Percentiles rank a stretch among this genome's conserved stretches.
These are phyloP conservation scores for Neodon shergylaensis DNA, from an alignment of 2,113 vertebrate species.

Conservation along the genomic window DNA sequence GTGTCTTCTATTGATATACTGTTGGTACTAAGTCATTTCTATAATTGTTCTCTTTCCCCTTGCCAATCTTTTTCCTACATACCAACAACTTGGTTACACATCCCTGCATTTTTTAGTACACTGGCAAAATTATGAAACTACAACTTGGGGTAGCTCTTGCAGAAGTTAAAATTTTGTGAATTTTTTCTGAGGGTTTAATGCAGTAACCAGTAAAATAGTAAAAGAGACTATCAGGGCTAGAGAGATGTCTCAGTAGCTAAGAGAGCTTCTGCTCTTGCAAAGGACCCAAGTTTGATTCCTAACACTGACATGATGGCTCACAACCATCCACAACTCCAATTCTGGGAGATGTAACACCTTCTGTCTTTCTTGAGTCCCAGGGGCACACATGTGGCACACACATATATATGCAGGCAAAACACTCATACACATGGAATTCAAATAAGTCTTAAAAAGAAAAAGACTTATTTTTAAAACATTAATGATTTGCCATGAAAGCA, in stretches of 20 bases:
- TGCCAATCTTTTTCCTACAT: neutral
- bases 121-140: neutral
- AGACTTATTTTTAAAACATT: neutral
- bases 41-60: neutral
- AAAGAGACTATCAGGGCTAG: neutral
- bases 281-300: neutral
- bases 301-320: neutral
- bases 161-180: neutral
- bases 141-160: neutral
- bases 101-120: neutral
- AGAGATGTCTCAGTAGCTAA: neutral
- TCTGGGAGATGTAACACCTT: neutral
- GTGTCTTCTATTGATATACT: neutral
- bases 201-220: slow-evolving; percentile 4
- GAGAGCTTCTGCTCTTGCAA: neutral
- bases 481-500: neutral
- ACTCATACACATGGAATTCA: neutral
- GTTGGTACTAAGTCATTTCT: neutral
- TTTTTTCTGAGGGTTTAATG: slow-evolving; percentile 15
- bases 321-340: neutral
- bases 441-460: neutral
- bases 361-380: neutral
- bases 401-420: neutral
- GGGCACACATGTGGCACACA: neutral
- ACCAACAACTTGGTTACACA: neutral